Evolutionary conservation across 2,113 vertebrate genomes (phyloP), one percentile per base, ranked within the genome.

Genomic region (Rhinopomastus cyanomelas): DNA sequence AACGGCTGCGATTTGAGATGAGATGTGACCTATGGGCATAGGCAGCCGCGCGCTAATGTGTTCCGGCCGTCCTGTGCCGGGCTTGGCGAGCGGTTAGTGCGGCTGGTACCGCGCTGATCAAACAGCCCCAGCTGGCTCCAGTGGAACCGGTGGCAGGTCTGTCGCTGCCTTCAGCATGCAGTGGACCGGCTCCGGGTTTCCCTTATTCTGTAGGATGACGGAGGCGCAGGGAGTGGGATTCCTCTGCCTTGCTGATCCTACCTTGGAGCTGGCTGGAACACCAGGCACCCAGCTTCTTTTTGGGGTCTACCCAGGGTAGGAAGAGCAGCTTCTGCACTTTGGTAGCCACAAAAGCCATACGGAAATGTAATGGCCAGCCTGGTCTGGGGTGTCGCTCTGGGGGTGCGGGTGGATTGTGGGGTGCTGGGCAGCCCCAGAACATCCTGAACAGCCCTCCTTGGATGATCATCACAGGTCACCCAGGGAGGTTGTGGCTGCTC

Each of bases 281-380:
- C 0, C 1, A 7, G n/a, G 62, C 34, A 20, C 61, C 74, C 0
- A 0, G 22, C 48, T 48, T 37, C 66, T 9, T 52, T 42, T 37
- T 11, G 20, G 39, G 34, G 59, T 11, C 42, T 18, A 7, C 18
- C 20, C 29, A 0, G 13, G 74, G 65, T n/a, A 69, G 77, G 57
- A 39, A 0, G 12, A 39, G 80, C 0, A 1, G 8, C 5, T 68
- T 20, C 68, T 56, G 26, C 27, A 16, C 49, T 1, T 3, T 0
- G 0, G 37, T 0, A 19, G 44, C 73, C 16, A 19, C 19, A 29
- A 49, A 25, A 56, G 22, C 56, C 1, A 0, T 16, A 11, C 0
- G 1, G 39, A 42, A 42, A 42, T 42, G 39, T 0, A 0, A n/a
- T 11, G 32, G 36, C 26, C 4, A 8, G 34, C 44, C 23, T 1